Evolutionary conservation across 2,113 vertebrate genomes (phyloP), one percentile per base, ranked within the genome.

Genomic region (Phodopus roborovskii): DNA sequence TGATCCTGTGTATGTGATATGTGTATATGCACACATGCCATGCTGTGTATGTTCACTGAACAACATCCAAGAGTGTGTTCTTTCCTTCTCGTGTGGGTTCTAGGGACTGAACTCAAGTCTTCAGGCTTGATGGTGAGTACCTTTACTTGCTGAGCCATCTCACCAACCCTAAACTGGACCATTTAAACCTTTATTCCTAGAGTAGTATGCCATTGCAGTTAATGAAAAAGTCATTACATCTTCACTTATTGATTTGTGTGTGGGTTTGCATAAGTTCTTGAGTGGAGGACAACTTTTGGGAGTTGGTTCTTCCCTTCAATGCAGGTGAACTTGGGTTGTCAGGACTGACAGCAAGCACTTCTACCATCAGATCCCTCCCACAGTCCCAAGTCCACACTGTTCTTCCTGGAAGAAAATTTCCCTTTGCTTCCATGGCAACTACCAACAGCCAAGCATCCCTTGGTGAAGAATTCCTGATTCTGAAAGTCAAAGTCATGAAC

Each of bases 401-500:
- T 77, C 71, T 79, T 70, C 5, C 33, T 75, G 11, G 9, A 70
- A 93, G 89, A 95, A 91, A 77, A 50, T 64, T 66, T 88, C 75
- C 88, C 45, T 94, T 60, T 68, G 12, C 36, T 70, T 62, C 79
- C 33, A 85, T 48, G 56, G 83, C 26, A 90, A 66, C 91, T 84
- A 36, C 33, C n/a, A 88, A 83, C 17, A 79, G 91, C 45, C 71
- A 91, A 91, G 50, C 64, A 45, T 68, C 36, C 77, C 36, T 91
- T 89, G 42, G 42, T 83, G 75, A 92, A 90, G 92, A 70, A 92
- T 60, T 68, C 45, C 20, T 11, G 79, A 17, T 88, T 92, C 84
- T 89, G 73, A 96, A 82, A 42, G 68, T 91, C 60, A 89, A 89
- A 81, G 92, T 82, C 58, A n/a, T 36, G 60, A 95, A 36, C 20